A percentile compares a stretch with the other conserved stretches of the same genome.
Evolutionary conservation across 2,888 invertebrate species (phyloP).

Genomic region (Acronicta leporina): DNA sequence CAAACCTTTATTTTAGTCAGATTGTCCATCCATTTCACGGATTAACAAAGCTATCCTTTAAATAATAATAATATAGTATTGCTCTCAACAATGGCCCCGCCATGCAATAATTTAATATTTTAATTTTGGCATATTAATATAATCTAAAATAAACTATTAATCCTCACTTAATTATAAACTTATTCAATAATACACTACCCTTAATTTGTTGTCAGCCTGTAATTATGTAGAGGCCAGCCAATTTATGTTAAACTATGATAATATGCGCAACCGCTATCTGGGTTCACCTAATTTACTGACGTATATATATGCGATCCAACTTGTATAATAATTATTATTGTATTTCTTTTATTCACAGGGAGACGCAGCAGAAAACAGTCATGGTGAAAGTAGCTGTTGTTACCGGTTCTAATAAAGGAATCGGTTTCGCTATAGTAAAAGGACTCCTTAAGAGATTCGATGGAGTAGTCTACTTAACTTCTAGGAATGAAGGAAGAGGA

Average conservation of each 20-base stretch:
- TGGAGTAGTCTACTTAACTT: slow-evolving; percentile 88
- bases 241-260: slow-evolving; percentile 21
- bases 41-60: slow-evolving; percentile 5
- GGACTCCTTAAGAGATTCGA: slow-evolving; percentile 89
- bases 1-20: slow-evolving; percentile 6
- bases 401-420: slow-evolving; percentile 91
- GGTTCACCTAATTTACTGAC: neutral
- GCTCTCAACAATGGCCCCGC: neutral
- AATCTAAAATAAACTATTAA: slow-evolving; percentile 21
- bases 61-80: slow-evolving; percentile 2
- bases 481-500: slow-evolving; percentile 71
- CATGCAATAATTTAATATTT: neutral
- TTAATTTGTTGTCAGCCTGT: slow-evolving; percentile 24
- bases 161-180: slow-evolving; percentile 23
- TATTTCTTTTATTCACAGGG: slow-evolving; percentile 11
- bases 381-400: slow-evolving; percentile 74
- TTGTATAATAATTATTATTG: slow-evolving; percentile 1
- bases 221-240: slow-evolving; percentile 8
- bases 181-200: slow-evolving; percentile 11
- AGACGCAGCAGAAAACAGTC: neutral
- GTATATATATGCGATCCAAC: neutral
- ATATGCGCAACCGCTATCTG: slow-evolving; percentile 1
- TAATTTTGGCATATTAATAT: slow-evolving; percentile 4
- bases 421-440: slow-evolving; percentile 90
- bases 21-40: slow-evolving; percentile 2